These are phyloP conservation scores for Hyalella azteca DNA, from an alignment of 2,888 invertebrate genomes.

Conservation along the genomic window DNA sequence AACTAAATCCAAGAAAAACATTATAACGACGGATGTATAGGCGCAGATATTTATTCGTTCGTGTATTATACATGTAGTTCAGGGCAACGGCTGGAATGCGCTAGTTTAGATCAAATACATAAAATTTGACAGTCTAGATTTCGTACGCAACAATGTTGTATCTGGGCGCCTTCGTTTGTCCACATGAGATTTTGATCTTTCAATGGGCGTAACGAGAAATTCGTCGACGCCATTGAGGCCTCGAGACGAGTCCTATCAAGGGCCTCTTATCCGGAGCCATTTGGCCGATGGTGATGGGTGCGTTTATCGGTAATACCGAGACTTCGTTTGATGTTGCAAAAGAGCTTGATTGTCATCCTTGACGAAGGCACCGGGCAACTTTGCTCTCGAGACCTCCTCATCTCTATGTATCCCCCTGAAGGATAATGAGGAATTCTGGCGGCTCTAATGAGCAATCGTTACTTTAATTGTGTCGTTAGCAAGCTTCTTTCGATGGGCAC, in stretches of 20 bases:
- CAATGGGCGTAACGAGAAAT: background rate
- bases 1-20: too few relatives aligned
- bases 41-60: too few relatives aligned
- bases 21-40: too few relatives aligned
- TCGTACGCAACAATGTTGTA: too few relatives aligned
- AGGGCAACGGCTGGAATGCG: too few relatives aligned
- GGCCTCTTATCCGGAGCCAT: slow-evolving; percentile 9
- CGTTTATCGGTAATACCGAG: slow-evolving; percentile 1
- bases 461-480: slow-evolving; percentile 24
- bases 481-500: background rate
- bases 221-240: background rate
- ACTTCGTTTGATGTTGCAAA: slow-evolving; percentile 10
- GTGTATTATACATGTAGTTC: too few relatives aligned
- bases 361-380: background rate
- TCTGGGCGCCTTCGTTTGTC: background rate
- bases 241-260: background rate
- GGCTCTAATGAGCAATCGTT: slow-evolving; percentile 21
- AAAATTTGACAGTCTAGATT: too few relatives aligned
- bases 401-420: background rate
- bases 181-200: background rate
- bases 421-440: slow-evolving; percentile 17
- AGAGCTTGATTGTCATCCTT: slow-evolving; percentile 1
- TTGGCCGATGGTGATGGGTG: background rate
- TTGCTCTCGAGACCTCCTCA: background rate
- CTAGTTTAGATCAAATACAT: too few relatives aligned